phyloP scores from a whole-genome alignment of 1,140 invertebrate species.

The Drosophila yakuba region DNA sequence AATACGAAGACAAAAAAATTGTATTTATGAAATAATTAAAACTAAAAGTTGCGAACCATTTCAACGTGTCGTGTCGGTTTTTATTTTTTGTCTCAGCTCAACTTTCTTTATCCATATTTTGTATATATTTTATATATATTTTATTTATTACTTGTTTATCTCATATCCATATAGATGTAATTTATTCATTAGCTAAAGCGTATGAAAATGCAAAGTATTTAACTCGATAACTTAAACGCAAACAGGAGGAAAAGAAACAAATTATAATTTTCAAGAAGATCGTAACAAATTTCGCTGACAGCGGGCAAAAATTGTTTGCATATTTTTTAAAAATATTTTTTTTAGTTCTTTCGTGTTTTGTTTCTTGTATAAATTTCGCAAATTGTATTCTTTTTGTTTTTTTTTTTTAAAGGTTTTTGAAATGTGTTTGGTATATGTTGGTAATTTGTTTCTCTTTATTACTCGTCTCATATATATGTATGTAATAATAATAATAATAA shows the following conservation, averaged over 20 bases:
- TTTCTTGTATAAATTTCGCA: slow-evolving; percentile 48
- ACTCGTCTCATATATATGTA: slow-evolving; percentile 36
- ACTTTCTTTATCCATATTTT: slow-evolving; percentile 27
- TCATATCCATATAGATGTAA: slow-evolving; percentile 60
- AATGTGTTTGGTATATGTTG: slow-evolving; percentile 73
- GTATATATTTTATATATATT: slow-evolving; percentile 45
- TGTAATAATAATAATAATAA: slow-evolving; percentile 41
- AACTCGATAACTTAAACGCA: slow-evolving; percentile 54
- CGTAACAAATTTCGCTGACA: slow-evolving; percentile 50
- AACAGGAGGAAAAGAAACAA: slow-evolving; percentile 41
- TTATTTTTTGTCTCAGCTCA: neutral
- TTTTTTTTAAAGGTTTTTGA: slow-evolving; percentile 37
- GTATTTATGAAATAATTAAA: slow-evolving; percentile 57
- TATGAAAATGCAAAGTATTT: slow-evolving; percentile 81
- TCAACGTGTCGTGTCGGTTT: slow-evolving; percentile 13
- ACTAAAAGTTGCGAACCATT: slow-evolving; percentile 53
- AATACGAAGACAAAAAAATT: slow-evolving; percentile 60
- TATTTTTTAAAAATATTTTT: slow-evolving; percentile 55
- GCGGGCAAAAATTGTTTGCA: slow-evolving; percentile 40
- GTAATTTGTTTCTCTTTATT: slow-evolving; percentile 34
- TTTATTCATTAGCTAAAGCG: slow-evolving; percentile 78
- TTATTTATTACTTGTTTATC: slow-evolving; percentile 47
- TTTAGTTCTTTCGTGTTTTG: slow-evolving; percentile 30
- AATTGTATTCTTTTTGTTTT: slow-evolving; percentile 33
- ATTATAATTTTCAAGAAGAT: slow-evolving; percentile 45